Evolutionary conservation across 2,797 vertebrate species (phyloP), one percentile per base, ranked within the genome.

Genomic region (Threskiornis aethiopicus): DNA sequence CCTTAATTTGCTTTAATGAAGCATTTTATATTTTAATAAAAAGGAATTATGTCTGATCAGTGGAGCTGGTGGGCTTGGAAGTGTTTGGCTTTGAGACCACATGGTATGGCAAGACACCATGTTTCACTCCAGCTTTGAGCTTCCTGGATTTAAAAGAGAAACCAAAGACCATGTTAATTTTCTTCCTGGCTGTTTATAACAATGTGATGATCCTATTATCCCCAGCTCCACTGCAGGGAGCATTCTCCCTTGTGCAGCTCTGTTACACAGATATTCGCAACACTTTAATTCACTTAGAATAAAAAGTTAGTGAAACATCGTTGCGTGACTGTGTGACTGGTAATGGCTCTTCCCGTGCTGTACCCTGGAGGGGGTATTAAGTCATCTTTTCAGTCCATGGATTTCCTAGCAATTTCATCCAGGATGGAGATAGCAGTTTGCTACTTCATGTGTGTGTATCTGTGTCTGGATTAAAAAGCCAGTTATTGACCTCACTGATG

Each of bases 141-240:
- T 96, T 90, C 62, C 41, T 69, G 71, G 11, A 6, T 75, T 94
- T 67, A 42, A 80, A 91, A 75, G 61, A 81, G 62, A 84, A 81
- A 90, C 44, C 25, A 57, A 54, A 82, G 57, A 87, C 11, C 41
- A 14, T 16, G 35, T 79, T 95, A 81, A 92, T 97, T 92, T 91
- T 61, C 76, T 73, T 89, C 49, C 84, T 84, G 84, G 47, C 79
- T 96, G 80, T 93, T 90, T 87, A 4, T 78, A 95, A 92, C 83
- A 69, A 85, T 59, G 66, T 33, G 52, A 49, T 93, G 87, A 96
- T 97, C 91, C 93, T 81, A 15, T 97, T 97, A 96, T 90, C 82
- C 79, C 73, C 75, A 76, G 67, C 93, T 82, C 35, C 25, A 5
- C 79, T 41, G 84, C 46, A 1, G 95, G 94, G 84, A 79, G 17